phyloP scores from a whole-genome alignment of 2,113 vertebrate species.

The Melanotaenia duboulayi region DNA sequence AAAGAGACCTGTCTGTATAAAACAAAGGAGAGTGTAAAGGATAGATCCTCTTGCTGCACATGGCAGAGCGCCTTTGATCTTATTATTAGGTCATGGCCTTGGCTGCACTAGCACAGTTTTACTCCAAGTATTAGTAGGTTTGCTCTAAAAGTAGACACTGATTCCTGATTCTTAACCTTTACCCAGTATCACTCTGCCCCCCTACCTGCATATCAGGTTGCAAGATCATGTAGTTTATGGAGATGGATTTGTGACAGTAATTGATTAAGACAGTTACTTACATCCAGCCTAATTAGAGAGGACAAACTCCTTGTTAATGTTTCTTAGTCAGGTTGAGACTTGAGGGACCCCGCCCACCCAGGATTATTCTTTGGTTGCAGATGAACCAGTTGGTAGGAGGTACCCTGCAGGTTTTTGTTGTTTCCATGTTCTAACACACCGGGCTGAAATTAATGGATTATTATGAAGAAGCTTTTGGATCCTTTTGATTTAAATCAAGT shows the following conservation, averaged over 20 bases:
- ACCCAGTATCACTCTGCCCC: conserved; percentile 48
- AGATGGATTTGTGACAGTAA: conserved; percentile 12
- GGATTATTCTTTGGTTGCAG: conserved; percentile 67
- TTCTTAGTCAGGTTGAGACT: conserved; percentile 41
- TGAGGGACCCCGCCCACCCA: conserved; percentile 52
- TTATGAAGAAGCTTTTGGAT: no score
- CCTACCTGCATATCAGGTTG: conserved; percentile 6
- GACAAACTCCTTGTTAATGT: conserved; percentile 24
- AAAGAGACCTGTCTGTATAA: not conserved
- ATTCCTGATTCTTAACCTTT: conserved; percentile 75
- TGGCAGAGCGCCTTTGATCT: conserved; percentile 70
- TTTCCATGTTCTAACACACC: no score
- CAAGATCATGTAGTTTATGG: not conserved
- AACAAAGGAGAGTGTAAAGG: conserved; percentile 34
- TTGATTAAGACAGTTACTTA: conserved; percentile 25
- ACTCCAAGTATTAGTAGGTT: conserved; percentile 74
- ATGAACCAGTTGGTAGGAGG: conserved; percentile 57
- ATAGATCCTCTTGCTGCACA: conserved; percentile 47
- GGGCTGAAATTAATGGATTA: no score
- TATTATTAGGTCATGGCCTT: conserved; percentile 79
- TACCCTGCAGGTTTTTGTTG: not conserved
- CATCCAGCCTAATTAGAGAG: conserved; percentile 30
- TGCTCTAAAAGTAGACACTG: conserved; percentile 77
- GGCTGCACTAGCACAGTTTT: conserved; percentile 74
- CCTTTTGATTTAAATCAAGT: no score